Evolutionary conservation across 2,113 vertebrate species (phyloP), one percentile per base, ranked within the genome.

Genomic region (Crocuta crocuta): DNA sequence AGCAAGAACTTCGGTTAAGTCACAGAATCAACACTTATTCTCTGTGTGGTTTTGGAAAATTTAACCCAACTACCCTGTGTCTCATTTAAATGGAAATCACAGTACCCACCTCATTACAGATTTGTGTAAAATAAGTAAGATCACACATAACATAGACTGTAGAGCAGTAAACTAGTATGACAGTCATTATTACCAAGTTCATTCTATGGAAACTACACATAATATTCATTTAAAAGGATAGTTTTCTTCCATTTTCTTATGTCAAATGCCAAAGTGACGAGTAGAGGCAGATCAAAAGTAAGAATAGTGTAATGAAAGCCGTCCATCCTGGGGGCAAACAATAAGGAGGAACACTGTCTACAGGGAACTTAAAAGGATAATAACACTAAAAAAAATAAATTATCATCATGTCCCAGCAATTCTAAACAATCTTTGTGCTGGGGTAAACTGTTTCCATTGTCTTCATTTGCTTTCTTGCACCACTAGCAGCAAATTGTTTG

Each of bases 41-140:
- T 63, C 15, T 70, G 33, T 39, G 31, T 35, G 26, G n/a, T 39
- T 96, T 33, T 31, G 13, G 33, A 26, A 61, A 65, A 23, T 70
- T 82, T 23, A 61, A 33, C 3, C 11, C n/a, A 90, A 82, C 2
- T 4, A 35, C 16, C 19, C 33, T 21, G 0, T 1, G 92, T 79
- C 26, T 68, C 21, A 82, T 48, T 89, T 94, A 92, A 95, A 73
- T 73, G 43, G 31, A 8, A 86, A 63, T 76, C 12, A n/a, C n/a
- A 78, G 84, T 5, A 13, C 1, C 0, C 7, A 39, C 3, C 7
- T 73, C 24, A 26, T 11, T 11, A 73, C 23, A 2, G 1, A 71
- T 16, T 4, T 33, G 4, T 17, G 8, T 83, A 74, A 76, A 58
- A 33, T 79, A 87, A 35, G 13, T 50, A 4, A 92, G 39, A 73